Percentiles rank a stretch among this genome's conserved stretches.
Evolutionary conservation across 2,888 invertebrate species (phyloP).

Genomic region (Drosophila diplacantha): DNA sequence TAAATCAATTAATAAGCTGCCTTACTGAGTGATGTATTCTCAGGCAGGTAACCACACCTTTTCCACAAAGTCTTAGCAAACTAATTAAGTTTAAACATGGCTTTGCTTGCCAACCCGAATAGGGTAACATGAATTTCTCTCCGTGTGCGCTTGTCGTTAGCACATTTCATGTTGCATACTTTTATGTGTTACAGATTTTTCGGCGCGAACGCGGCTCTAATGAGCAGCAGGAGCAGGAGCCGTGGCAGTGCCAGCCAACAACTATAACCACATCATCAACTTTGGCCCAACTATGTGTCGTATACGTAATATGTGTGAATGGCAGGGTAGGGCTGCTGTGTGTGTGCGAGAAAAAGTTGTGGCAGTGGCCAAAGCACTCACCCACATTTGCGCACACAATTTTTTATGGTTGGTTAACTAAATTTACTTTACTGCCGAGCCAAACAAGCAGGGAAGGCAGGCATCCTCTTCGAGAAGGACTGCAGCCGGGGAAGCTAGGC

Average conservation of each 20-base stretch:
- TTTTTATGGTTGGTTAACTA: constrained; percentile 48
- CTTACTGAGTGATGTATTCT: not conserved
- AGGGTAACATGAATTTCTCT: not conserved
- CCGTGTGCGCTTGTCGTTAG: constrained; percentile 33
- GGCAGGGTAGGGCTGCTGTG: constrained; percentile 2
- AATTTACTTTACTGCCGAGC: constrained; percentile 43
- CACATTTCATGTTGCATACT: constrained; percentile 63
- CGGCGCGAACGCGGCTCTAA: constrained; percentile 52
- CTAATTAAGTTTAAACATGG: too few species aligned
- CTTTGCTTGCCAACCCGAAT: not conserved
- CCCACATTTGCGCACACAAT: constrained; percentile 41
- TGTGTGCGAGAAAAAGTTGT: not conserved
- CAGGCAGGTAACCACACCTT: too few species aligned
- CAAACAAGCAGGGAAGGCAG: not conserved
- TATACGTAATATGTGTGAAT: constrained; percentile 58
- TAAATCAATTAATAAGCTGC: not conserved
- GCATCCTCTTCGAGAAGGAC: not conserved
- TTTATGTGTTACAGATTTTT: constrained; percentile 56
- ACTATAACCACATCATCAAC: constrained; percentile 58
- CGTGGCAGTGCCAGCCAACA: constrained; percentile 13
- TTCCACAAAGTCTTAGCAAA: too few species aligned
- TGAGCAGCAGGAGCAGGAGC: constrained; percentile 49
- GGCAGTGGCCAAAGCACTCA: constrained; percentile 36
- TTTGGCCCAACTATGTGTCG: constrained; percentile 60
- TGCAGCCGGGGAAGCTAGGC: constrained; percentile 1